phyloP scores from a whole-genome alignment of 2,797 vertebrate species.

The Pantherophis alleghaniensis region DNA sequence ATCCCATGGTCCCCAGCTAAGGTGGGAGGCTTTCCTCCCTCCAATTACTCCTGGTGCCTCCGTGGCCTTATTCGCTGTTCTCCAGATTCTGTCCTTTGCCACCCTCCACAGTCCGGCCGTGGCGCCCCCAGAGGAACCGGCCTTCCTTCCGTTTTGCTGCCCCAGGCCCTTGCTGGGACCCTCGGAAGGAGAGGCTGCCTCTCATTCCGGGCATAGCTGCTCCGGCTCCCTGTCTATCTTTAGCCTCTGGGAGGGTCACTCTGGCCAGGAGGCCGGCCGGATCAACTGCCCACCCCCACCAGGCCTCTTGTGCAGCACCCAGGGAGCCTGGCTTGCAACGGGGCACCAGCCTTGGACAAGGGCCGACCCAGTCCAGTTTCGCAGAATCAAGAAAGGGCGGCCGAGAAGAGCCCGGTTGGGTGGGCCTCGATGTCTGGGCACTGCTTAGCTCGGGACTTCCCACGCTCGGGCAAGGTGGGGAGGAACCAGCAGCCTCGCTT shows the following conservation, averaged over 20 bases:
- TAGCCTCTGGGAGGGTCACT: slow-evolving; percentile 31
- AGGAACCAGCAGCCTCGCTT: not conserved
- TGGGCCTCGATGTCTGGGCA: not conserved
- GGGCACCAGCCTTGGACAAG: not conserved
- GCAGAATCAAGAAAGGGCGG: not conserved
- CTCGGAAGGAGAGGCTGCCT: not conserved
- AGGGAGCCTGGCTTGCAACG: not conserved
- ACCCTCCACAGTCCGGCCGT: not conserved
- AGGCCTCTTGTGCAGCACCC: not conserved
- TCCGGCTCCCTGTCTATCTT: slow-evolving; percentile 32
- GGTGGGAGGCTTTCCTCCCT: not conserved
- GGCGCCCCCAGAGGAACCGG: too few relatives aligned
- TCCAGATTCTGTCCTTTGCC: not conserved
- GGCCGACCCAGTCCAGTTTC: not conserved
- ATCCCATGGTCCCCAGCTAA: not conserved
- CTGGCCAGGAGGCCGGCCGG: not conserved
- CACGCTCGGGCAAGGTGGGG: rapidly evolving
- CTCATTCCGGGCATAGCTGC: slow-evolving; percentile 7
- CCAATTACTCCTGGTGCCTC: not conserved
- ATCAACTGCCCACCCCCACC: not conserved
- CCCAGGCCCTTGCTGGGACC: too few relatives aligned
- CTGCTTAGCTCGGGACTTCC: not conserved
- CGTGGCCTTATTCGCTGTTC: too few relatives aligned
- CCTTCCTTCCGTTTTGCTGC: not conserved
- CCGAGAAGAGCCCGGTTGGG: too few relatives aligned